Evolutionary conservation across 2,888 invertebrate genomes (phyloP).

Genomic region (Himalopsyche kuldschensis): DNA sequence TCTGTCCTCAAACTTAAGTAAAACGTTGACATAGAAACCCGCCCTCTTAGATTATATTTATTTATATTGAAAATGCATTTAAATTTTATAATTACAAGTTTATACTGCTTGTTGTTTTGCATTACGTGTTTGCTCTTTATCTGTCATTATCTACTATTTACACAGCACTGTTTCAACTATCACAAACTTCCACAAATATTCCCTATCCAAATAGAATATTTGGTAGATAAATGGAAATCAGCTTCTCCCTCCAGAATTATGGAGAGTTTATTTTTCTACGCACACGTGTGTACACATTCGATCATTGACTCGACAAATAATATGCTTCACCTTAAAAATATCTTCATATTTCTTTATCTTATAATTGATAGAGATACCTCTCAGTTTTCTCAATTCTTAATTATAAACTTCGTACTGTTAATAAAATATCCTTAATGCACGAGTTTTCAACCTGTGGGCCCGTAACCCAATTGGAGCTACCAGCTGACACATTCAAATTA

Average conservation of each 20-base stretch:
- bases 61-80: background rate
- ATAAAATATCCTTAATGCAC: too few relatives aligned
- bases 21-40: background rate
- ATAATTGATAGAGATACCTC: background rate
- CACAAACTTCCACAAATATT: background rate
- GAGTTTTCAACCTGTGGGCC: too few relatives aligned
- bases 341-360: background rate
- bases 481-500: too few relatives aligned
- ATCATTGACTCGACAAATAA: conserved; percentile 5
- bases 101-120: background rate
- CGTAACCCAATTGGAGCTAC: too few relatives aligned
- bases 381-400: too few relatives aligned
- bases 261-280: background rate
- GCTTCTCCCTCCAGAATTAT: background rate
- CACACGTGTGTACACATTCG: background rate
- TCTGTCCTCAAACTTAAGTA: too few relatives aligned
- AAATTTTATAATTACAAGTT: background rate
- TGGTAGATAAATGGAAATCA: background rate
- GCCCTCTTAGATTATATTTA: background rate
- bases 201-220: background rate
- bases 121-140: background rate
- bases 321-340: background rate
- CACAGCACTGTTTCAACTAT: background rate
- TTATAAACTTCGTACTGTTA: too few relatives aligned
- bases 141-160: background rate